A percentile compares a stretch with the other conserved stretches of the same genome.
phyloP scores from a whole-genome alignment of 2,888 invertebrate genomes.

The Lymantria dispar region DNA sequence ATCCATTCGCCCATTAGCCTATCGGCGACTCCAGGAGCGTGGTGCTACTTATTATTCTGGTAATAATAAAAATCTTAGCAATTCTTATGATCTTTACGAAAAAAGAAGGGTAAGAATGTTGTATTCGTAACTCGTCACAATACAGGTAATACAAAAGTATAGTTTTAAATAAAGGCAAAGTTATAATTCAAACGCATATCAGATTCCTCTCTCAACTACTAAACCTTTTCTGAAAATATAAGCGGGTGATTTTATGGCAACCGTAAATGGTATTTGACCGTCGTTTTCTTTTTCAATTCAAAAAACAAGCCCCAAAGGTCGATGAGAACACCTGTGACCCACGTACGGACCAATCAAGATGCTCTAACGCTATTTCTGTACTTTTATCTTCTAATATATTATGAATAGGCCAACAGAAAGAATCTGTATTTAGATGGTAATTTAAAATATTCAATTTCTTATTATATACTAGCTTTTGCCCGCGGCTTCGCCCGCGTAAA shows the following conservation, averaged over 20 bases:
- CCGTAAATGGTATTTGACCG: conserved; percentile 60
- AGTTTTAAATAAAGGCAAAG: neutral
- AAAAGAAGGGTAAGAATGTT: too few relatives aligned
- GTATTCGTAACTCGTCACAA: too few relatives aligned
- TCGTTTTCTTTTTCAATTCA: conserved; percentile 68
- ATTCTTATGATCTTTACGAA: too few relatives aligned
- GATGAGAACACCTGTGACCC: conserved; percentile 52
- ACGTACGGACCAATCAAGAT: conserved; percentile 34
- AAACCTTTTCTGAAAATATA: conserved; percentile 43
- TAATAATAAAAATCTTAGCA: too few relatives aligned
- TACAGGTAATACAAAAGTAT: too few relatives aligned
- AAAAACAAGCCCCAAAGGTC: conserved; percentile 59
- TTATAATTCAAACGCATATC: neutral
- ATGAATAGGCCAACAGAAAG: conserved; percentile 6
- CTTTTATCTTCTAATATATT: conserved; percentile 18
- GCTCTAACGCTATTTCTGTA: conserved; percentile 19
- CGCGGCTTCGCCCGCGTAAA: too few relatives aligned
- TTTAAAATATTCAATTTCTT: neutral
- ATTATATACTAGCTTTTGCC: too few relatives aligned
- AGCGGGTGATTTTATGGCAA: conserved; percentile 54
- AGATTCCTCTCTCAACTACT: conserved; percentile 22
- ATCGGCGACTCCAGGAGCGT: too few relatives aligned
- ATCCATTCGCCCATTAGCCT: too few relatives aligned
- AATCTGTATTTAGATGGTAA: neutral
- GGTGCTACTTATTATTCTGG: too few relatives aligned